Base-by-base conservation (phyloP, 2,888 invertebrate species). In the Cryptophagus acutangulus region DNA sequence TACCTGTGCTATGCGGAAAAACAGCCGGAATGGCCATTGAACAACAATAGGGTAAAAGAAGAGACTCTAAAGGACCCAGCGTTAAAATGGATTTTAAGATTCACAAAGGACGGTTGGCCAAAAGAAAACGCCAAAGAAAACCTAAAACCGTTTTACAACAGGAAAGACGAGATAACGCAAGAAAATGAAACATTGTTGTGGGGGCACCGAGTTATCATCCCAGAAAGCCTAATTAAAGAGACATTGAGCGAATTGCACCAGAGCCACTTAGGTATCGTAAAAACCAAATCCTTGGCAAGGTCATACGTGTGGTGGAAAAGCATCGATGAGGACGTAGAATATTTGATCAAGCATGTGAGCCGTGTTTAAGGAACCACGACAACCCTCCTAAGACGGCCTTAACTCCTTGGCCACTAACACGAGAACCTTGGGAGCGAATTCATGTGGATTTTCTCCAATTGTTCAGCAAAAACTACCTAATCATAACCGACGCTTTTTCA, bases 251-350 rank as follows among this genome's bases (percentile, higher is more conserved):
- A 12, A 28, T 17, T 1, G 50, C 53, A 18, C 40, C 54, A 3
- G 46, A 46, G 17, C 57, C 62, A 8, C 33, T 64, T 38, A 8
- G 41, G 41, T 10, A 31, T 41, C 9, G 12, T 20, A 14, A 37
- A 28, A 14, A 30, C 29, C 26, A 41, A 41, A 28, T 8, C 29
- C 16, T 8, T 24, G n/a, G 41, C 41, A 3, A 17, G 41, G 18
- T 38, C 41, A 5, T 15, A 25, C 25, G 17, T 41, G 15, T 41
- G 13, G 5, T 41, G 41, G 37, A 30, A 30, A 3, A 31, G 16
- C 15, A 37, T 41, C 3, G 41, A 41, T 13, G 18, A 17, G 24
- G 31, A 38, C 12, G 38, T 41, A 15, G 41, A 41, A 18, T 9
- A 33, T 3, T 20, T 13, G 17, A 12, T n/a, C n/a, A 41, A 41